Base-by-base conservation (phyloP, 2,113 vertebrate species). In the Chaetodon trifascialis region DNA sequence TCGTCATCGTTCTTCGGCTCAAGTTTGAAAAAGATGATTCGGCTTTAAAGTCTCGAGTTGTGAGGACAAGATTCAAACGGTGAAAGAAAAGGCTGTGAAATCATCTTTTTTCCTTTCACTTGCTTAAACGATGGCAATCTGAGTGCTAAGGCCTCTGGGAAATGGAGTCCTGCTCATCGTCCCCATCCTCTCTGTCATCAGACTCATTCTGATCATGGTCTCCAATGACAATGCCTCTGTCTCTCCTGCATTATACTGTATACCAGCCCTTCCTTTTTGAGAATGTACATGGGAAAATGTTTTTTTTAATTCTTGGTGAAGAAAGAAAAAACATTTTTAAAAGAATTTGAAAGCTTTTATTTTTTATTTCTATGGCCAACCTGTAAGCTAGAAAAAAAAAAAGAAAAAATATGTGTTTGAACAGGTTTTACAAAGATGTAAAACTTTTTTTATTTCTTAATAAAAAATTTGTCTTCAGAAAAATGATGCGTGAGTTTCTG, bases 401-500 rank as follows among this genome's bases (percentile, higher is more conserved):
- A 82, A 83, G n/a, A n/a, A 83, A 84, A 72, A 82, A 89, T 38
- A 74, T 86, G 87, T 93, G 89, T 95, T 90, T 90, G 54, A 92
- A 80, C 83, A 86, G 80, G 90, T 92, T 94, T 95, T 92, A 90
- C 89, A 60, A 91, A 73, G 36, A 75, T 91, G 90, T 92, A 90
- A 93, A 91, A 84, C 78, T 65, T 91, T 93, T 92, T 95, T 92
- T 89, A 91, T 95, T 93, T 93, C 79, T 89, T 92, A 95, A 94
- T 93, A 95, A 95, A 94, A 92, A 92, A 93, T 91, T 85, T 92
- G 89, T 93, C 91, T 92, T 94, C 89, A 85, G 88, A 93, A 91
- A 46, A 75, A 88, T 56, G 42, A 55, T 4, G 11, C 21, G 10
- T 38, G 64, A 63, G 69, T 79, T 81, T 78, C n/a, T 71, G 40